Conservation (phyloP, 1,140 invertebrate species). For the Elymnias hypermnestra region DNA sequence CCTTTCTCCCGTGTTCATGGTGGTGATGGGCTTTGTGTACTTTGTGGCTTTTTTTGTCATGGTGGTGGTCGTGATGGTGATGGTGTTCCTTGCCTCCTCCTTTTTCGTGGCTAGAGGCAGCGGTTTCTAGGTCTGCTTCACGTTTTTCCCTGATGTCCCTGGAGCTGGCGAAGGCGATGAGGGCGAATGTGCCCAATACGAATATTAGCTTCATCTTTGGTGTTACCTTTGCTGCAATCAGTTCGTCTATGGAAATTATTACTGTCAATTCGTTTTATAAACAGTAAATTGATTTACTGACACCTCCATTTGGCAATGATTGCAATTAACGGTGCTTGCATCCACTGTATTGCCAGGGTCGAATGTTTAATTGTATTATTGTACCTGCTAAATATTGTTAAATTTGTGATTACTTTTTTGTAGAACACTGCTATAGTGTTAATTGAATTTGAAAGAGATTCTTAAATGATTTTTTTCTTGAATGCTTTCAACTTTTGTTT, state of each 20-base stretch:
- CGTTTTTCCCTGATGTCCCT: slow-evolving; percentile 44
- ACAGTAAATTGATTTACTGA: slow-evolving; percentile 47
- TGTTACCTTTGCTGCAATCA: slow-evolving; percentile 30
- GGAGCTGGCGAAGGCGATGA: slow-evolving; percentile 32
- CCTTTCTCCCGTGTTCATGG: slow-evolving; percentile 81
- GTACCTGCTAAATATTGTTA: background rate
- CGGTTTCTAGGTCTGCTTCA: slow-evolving; percentile 46
- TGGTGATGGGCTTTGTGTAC: slow-evolving; percentile 80
- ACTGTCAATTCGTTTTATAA: slow-evolving; percentile 53
- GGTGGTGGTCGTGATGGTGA: slow-evolving; percentile 64
- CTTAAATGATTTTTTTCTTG: no score
- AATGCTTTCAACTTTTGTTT: no score
- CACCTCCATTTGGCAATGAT: slow-evolving; percentile 45
- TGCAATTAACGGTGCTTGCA: slow-evolving; percentile 33
- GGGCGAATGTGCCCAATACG: slow-evolving; percentile 34
- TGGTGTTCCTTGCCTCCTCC: slow-evolving; percentile 72
- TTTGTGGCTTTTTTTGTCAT: slow-evolving; percentile 70
- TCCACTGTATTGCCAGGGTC: slow-evolving; percentile 46
- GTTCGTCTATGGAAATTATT: slow-evolving; percentile 37
- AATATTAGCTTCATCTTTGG: slow-evolving; percentile 43
- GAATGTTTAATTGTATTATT: slow-evolving; percentile 25
- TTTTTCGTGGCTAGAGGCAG: slow-evolving; percentile 50
- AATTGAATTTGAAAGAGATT: no score
- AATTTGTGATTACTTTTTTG: slow-evolving; percentile 3
- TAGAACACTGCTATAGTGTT: no score